Evolutionary conservation across 2,113 vertebrate species (phyloP), one percentile per base, ranked within the genome.

Genomic region (Thoracochromis brauschi): DNA sequence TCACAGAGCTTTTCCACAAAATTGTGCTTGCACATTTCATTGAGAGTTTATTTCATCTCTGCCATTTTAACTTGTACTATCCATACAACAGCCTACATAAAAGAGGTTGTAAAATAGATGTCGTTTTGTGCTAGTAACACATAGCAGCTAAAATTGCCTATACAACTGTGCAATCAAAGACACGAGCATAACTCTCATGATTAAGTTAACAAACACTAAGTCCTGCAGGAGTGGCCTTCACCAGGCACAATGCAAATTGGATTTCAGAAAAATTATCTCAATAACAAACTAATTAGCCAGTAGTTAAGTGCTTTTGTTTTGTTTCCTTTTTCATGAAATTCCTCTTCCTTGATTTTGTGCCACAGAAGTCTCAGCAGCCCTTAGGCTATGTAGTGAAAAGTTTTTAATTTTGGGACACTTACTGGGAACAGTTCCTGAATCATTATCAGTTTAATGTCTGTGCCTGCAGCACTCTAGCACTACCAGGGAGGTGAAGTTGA

Each of bases 131-230:
- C 40, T 29, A 21, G 40, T 17, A 2, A 24, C 5, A 7, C 68
- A 47, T 17, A 29, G 68, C 21, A 45, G 38, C 38, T 45, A 26
- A 73, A 73, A 73, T 45, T 26, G 13, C 68, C 38, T 26, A 10
- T 16, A 21, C 21, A 45, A 45, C 24, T 73, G 21, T 71, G n/a
- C 38, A 71, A 45, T 9, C 4, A 45, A 45, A 73, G 40, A 73
- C 40, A 45, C 1, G 13, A 45, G 13, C 21, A 47, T 73, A 73
- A 73, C 21, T 73, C 68, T 47, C 6, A 17, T 5, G 40, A 45
- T 71, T 40, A 71, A 65, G 11, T 21, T 40, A 21, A 16, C 38
- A 71, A 0, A 0, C 40, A 73, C 40, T 0, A 45, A 26, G 21
- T 73, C 40, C 8, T 45, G 68, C 40, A 73, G 38, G 38, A 45